Base-by-base conservation (phyloP, 2,797 vertebrate species). In the Yasuhikotakia modesta region DNA sequence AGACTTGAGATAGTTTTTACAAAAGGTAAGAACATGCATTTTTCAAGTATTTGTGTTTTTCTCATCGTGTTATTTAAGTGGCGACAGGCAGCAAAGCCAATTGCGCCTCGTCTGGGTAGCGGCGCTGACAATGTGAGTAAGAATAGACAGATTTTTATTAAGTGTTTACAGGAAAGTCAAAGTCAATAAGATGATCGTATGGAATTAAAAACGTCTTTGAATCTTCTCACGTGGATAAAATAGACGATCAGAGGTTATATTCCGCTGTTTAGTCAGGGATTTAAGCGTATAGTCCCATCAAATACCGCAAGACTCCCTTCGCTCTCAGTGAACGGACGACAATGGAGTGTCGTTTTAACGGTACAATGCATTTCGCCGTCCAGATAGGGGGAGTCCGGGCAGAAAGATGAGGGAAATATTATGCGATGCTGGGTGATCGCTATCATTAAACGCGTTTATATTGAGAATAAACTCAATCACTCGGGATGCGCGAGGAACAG, bases 301-400 rank as follows among this genome's bases (percentile, higher is more conserved):
- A 93, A 95, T 95, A 94, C 95, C 94, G 95, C 95, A 94, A 95
- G 95, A 96, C 91, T 45, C 94, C 81, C 93, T 93, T 91, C 91
- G 93, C 93, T 94, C 94, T 92, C 92, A 92, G 94, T 91, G 94
- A 96, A 94, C 93, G 93, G 90, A 91, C 94, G 93, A 96, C 95
- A 96, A 96, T 95, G 94, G 95, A 96, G 94, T 93, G 94, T 90
- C 92, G 93, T 94, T 93, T 27, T 93, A 95, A 95, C 94, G 96
- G 94, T 94, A 95, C 95, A 94, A 94, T 95, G 95, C 95, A 92
- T 95, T 95, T 94, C 94, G 95, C 94, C 95, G 95, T 93, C 92
- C 94, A 95, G 94, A 96, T 90, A 94, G 94, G 94, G 95, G 95
- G 95, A 95, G 95, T 94, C 94, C 93, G 90, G 89, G 92, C 92